phyloP scores from a whole-genome alignment of 2,888 invertebrate species.

The Cerastis rubricosa region DNA sequence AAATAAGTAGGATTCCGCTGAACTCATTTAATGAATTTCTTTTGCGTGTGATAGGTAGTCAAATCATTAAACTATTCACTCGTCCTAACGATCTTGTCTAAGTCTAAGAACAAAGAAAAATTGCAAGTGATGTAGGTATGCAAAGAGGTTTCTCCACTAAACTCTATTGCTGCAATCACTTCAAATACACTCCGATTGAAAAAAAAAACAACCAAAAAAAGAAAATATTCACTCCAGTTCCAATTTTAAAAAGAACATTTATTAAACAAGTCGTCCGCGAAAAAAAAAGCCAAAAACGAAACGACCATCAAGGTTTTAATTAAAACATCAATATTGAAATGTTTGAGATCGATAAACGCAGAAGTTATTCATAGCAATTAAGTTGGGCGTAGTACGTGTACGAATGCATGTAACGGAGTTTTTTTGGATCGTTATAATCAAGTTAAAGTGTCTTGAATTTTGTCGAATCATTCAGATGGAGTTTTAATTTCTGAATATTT shows the following conservation, averaged over 20 bases:
- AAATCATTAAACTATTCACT: too few species aligned
- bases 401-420: constrained; percentile 55
- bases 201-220: background rate
- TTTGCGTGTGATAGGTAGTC: too few species aligned
- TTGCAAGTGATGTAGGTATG: background rate
- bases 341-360: constrained; percentile 65
- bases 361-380: constrained; percentile 73
- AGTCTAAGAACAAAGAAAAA: too few species aligned
- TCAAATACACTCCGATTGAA: too few species aligned
- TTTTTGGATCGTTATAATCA: constrained; percentile 56
- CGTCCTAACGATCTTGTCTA: too few species aligned
- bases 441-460: constrained; percentile 46
- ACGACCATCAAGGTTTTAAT: constrained; percentile 64
- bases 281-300: constrained; percentile 20
- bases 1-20: too few species aligned
- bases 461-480: constrained; percentile 31
- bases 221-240: background rate
- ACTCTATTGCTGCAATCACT: background rate
- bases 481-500: constrained; percentile 21
- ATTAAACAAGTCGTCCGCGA: constrained; percentile 32
- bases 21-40: too few species aligned
- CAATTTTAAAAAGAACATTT: constrained; percentile 18
- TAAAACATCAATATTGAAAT: constrained; percentile 75
- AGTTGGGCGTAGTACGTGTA: constrained; percentile 63
- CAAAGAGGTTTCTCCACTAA: background rate